Conservation (phyloP, 2,113 vertebrate genomes). For the western clawed frog (Xenopus tropicalis) region DNA sequence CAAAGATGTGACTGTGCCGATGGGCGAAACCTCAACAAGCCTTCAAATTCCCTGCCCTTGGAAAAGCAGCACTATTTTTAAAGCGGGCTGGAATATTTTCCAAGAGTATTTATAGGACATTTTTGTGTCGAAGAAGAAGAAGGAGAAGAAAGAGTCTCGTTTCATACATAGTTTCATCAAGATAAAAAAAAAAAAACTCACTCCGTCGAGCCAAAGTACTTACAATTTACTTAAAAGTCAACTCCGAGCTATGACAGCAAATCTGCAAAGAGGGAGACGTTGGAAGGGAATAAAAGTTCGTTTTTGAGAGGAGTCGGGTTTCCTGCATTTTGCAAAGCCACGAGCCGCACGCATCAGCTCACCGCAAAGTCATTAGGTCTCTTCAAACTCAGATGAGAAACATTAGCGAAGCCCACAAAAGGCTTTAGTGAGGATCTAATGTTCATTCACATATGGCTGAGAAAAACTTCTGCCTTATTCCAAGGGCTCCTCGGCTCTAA, state of each 20-base stretch:
- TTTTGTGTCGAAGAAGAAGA: neutral
- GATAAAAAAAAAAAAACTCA: neutral
- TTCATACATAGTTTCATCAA: neutral
- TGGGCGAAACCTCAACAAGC: slow-evolving; percentile 16
- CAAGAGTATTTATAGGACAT: slow-evolving; percentile 19
- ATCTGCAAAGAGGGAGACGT: slow-evolving; percentile 64
- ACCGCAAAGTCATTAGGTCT: slow-evolving; percentile 87
- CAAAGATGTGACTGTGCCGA: slow-evolving; percentile 54
- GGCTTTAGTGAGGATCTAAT: slow-evolving; percentile 77
- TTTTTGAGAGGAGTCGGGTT: slow-evolving; percentile 75
- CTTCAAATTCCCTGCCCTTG: neutral
- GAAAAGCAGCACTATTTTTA: slow-evolving; percentile 15
- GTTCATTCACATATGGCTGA: slow-evolving; percentile 87
- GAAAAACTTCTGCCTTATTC: slow-evolving; percentile 28
- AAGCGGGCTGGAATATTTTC: slow-evolving; percentile 7
- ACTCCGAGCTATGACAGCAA: slow-evolving; percentile 50
- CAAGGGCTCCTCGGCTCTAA: no score
- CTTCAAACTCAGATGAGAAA: slow-evolving; percentile 91
- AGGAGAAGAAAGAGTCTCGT: neutral
- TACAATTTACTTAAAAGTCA: slow-evolving; percentile 57
- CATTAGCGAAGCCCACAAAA: slow-evolving; percentile 90
- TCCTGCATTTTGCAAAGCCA: slow-evolving; percentile 85
- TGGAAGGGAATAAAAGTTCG: slow-evolving; percentile 60
- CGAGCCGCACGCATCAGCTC: slow-evolving; percentile 81
- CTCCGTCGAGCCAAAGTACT: neutral